Percentiles rank a stretch among this genome's conserved stretches.
Conservation (phyloP, 2,797 vertebrate genomes). For the Phalloptychus januarius region DNA sequence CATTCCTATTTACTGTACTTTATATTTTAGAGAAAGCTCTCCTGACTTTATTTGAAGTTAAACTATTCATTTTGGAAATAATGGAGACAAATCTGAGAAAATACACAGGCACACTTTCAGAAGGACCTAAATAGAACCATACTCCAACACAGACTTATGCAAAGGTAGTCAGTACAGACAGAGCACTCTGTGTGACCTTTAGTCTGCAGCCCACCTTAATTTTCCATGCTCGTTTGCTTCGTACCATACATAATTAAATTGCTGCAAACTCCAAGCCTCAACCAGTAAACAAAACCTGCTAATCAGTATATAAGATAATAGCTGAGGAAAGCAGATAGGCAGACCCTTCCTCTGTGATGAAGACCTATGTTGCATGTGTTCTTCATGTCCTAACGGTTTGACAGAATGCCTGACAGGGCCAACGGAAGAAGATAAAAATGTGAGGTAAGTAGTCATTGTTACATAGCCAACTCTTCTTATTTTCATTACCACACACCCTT, state of each 20-base stretch:
- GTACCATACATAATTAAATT: conserved; percentile 69
- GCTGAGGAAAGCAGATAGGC: conserved; percentile 36
- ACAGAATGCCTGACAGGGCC: conserved; percentile 47
- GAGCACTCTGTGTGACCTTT: conserved; percentile 58
- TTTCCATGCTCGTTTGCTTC: conserved; percentile 64
- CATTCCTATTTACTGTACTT: conserved; percentile 41
- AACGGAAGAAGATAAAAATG: conserved; percentile 75
- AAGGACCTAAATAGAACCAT: conserved; percentile 28
- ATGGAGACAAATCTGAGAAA: conserved; percentile 37
- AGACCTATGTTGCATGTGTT: conserved; percentile 63
- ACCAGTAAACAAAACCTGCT: conserved; percentile 62
- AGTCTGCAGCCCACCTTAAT: conserved; percentile 69
- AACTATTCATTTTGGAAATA: conserved; percentile 65
- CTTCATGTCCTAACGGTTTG: conserved; percentile 54
- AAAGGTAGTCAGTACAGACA: conserved; percentile 27
- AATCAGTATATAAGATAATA: conserved; percentile 62
- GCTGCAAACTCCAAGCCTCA: conserved; percentile 60
- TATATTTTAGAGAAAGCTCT: conserved; percentile 41
- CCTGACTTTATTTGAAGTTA: conserved; percentile 59
- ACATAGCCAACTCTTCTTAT: conserved; percentile 5
- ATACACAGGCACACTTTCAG: neutral
- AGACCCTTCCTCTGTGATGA: conserved; percentile 42
- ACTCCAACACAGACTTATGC: conserved; percentile 21
- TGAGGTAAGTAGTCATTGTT: conserved; percentile 53
- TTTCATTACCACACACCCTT: conserved; percentile 38